Conservation (phyloP, 1,140 invertebrate species). For the Drosophila punjabiensis region DNA sequence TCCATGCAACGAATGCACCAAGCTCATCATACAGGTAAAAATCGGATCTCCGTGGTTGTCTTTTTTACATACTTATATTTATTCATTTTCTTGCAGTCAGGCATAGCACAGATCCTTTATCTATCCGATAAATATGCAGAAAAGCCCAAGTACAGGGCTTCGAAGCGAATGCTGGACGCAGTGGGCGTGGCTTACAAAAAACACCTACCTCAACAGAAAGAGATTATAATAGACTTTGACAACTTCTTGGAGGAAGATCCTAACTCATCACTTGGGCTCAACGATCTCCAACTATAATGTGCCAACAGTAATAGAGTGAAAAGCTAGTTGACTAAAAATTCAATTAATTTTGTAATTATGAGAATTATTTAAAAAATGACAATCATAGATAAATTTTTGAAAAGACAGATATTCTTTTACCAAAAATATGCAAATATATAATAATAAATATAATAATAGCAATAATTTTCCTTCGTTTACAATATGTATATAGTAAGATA, state of each 20-base stretch:
- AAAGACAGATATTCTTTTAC: no score
- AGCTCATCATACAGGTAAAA: conserved; percentile 93
- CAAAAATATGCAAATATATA: background rate
- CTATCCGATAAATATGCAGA: conserved; percentile 92
- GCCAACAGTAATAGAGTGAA: background rate
- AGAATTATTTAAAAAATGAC: background rate
- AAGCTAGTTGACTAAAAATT: background rate
- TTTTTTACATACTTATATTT: background rate
- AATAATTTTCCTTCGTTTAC: background rate
- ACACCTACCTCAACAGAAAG: conserved; percentile 46
- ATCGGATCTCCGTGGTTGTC: background rate
- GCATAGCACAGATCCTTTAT: conserved; percentile 93
- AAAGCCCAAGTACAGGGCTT: conserved; percentile 89
- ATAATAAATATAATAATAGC: background rate
- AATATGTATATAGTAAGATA: background rate
- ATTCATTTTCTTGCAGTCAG: conserved; percentile 87
- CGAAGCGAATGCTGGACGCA: conserved; percentile 93
- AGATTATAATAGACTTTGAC: conserved; percentile 65
- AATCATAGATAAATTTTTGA: background rate
- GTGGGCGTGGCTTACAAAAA: conserved; percentile 88
- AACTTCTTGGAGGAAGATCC: conserved; percentile 23
- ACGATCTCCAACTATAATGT: conserved; percentile 14
- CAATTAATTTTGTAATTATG: background rate
- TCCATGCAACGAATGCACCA: conserved; percentile 98
- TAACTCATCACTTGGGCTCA: conserved; percentile 14